Evolutionary conservation across 2,888 invertebrate species (phyloP), one percentile per base, ranked within the genome.

Genomic region (Agriopis aurantiaria): DNA sequence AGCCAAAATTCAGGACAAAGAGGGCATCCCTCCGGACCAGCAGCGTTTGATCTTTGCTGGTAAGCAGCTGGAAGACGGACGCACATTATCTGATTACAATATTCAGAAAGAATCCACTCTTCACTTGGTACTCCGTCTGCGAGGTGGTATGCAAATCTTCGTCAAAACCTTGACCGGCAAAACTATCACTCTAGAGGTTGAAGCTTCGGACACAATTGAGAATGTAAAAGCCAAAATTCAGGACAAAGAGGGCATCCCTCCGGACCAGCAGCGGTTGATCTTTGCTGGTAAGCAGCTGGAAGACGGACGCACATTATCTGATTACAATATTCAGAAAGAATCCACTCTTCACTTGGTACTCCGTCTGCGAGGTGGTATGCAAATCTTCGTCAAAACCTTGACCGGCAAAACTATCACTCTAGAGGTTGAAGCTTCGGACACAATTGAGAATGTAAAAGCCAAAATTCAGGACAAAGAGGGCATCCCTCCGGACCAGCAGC

Each of bases 81-180:
- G 77, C 53, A 77, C 77, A 0, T n/a, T 77, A 0, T 77, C 77
- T 0, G 77, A 77, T 66, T 77, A 77, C 56, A 77, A 77, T 33
- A 77, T 77, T 10, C 77, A 77, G 33, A 77, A 77, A n/a, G 77
- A 77, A 52, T 77, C 77, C 0, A 77, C 77, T 0, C 74, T 77
- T n/a, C 77, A 77, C 9, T 60, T 77, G 0, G 76, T 76, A 5
- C 48, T 76, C 4, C 76, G 76, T 69, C 72, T 76, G n/a, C 73
- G 76, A 12, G 76, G 76, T 63, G 76, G 76, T 71, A 76, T 76
- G 76, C 76, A 76, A 33, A 76, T 76, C 12, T 76, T 76, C 63
- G 76, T 76, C 0, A 76, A 76, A 46, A 76, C 76, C 0, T 2
- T 76, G 9, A 76, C 76, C 0, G 76, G 76, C 8, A 76, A 76